phyloP scores from a whole-genome alignment of 1,140 invertebrate species.

The Elysia chlorotica region DNA sequence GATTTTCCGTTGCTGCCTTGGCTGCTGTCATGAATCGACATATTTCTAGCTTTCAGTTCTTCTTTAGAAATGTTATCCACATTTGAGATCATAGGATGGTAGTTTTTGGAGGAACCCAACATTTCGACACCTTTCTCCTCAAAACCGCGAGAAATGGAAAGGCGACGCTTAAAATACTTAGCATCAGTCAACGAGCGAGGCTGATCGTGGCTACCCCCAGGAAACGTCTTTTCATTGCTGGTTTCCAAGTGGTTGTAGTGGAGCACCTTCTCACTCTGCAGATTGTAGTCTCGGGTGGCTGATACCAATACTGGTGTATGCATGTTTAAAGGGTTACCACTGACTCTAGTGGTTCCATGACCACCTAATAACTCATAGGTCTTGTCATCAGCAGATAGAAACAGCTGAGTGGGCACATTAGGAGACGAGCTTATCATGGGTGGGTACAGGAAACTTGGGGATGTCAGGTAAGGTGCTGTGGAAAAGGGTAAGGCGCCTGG shows the following conservation, averaged over 20 bases:
- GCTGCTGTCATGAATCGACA: background rate
- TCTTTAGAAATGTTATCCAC: slow-evolving; percentile 12
- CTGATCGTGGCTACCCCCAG: no score
- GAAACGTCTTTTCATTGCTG: no score
- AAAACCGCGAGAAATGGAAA: slow-evolving; percentile 8
- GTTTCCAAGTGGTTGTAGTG: no score
- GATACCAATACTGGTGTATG: no score
- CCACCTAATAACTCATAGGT: slow-evolving; percentile 38
- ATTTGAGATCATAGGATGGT: slow-evolving; percentile 21
- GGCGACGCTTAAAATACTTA: slow-evolving; percentile 16
- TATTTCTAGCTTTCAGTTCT: background rate
- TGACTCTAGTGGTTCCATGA: no score
- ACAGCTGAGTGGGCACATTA: slow-evolving; percentile 18
- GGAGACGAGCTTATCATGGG: slow-evolving; percentile 42
- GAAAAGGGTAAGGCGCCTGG: slow-evolving; percentile 35
- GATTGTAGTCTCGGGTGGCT: slow-evolving; percentile 38
- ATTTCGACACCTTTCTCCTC: background rate
- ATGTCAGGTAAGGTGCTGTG: slow-evolving; percentile 28
- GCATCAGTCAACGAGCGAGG: slow-evolving; percentile 29
- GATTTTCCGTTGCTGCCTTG: background rate
- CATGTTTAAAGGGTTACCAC: no score
- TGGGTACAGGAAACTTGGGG: slow-evolving; percentile 31
- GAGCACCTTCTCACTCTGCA: slow-evolving; percentile 36
- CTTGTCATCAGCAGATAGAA: slow-evolving; percentile 32
- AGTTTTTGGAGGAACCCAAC: background rate